Conservation (phyloP, 2,888 invertebrate species). For the Neoscelio sp. region DNA sequence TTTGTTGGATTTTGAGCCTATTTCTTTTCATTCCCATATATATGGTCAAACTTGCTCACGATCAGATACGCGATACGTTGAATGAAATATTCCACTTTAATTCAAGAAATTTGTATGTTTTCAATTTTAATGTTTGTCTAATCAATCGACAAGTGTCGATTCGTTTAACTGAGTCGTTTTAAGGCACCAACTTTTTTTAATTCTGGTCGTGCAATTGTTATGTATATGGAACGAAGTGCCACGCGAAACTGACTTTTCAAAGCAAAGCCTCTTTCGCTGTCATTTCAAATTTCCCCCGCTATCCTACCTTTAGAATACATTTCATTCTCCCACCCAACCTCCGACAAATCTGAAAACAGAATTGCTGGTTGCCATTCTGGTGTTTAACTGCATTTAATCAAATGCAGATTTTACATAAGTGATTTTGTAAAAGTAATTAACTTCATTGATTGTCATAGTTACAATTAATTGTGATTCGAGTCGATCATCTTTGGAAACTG, state of each 20-base stretch:
- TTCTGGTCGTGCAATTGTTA: conserved; percentile 15
- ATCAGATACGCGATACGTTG: too few relatives aligned
- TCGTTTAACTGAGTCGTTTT: too few relatives aligned
- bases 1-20: conserved; percentile 45
- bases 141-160: too few relatives aligned
- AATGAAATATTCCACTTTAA: too few relatives aligned
- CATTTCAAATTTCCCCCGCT: conserved; percentile 77
- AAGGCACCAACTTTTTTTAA: conserved; percentile 65
- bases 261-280: conserved; percentile 74
- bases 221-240: conserved; percentile 67
- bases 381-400: neutral
- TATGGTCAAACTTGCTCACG: too few relatives aligned
- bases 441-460: too few relatives aligned
- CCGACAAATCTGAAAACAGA: conserved; percentile 12
- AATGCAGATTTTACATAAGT: neutral
- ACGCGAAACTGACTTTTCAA: conserved; percentile 76
- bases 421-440: too few relatives aligned
- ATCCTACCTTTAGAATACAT: conserved; percentile 65
- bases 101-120: too few relatives aligned
- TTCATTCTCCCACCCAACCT: conserved; percentile 45
- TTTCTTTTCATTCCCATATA: conserved; percentile 68
- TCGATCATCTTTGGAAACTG: too few relatives aligned
- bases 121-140: conserved; percentile 1
- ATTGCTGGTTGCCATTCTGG: neutral
- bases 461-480: too few relatives aligned